phyloP scores from a whole-genome alignment of 2,888 invertebrate genomes.

The Trichopoda pennipes region DNA sequence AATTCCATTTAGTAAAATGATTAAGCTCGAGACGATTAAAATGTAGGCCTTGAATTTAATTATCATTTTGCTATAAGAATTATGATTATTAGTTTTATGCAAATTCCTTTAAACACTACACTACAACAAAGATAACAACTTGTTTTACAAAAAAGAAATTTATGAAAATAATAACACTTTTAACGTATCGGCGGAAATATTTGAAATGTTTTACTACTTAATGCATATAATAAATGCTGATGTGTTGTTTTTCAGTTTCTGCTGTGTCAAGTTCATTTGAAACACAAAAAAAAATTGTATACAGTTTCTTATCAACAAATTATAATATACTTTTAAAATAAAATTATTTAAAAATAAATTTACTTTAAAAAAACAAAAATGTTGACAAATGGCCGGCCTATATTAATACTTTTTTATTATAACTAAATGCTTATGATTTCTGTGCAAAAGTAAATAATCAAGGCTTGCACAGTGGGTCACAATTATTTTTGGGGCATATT shows the following conservation, averaged over 20 bases:
- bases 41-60: conserved; percentile 52
- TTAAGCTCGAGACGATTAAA: conserved; percentile 46
- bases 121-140: background rate
- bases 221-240: conserved; percentile 35
- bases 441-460: no score
- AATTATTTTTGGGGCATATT: no score
- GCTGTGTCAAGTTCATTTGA: conserved; percentile 64
- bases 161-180: no score
- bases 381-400: background rate
- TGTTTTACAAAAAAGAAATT: background rate
- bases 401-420: conserved; percentile 11
- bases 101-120: no score
- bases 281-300: conserved; percentile 15
- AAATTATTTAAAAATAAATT: conserved; percentile 12
- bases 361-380: no score
- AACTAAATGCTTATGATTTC: background rate
- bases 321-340: background rate
- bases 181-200: background rate
- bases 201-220: background rate
- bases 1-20: conserved; percentile 40
- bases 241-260: conserved; percentile 35
- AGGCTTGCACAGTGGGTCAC: no score
- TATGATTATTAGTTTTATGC: no score
- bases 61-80: conserved; percentile 35
- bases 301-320: conserved; percentile 49